phyloP scores from a whole-genome alignment of 2,888 invertebrate species.

The Cephalotes varians region DNA sequence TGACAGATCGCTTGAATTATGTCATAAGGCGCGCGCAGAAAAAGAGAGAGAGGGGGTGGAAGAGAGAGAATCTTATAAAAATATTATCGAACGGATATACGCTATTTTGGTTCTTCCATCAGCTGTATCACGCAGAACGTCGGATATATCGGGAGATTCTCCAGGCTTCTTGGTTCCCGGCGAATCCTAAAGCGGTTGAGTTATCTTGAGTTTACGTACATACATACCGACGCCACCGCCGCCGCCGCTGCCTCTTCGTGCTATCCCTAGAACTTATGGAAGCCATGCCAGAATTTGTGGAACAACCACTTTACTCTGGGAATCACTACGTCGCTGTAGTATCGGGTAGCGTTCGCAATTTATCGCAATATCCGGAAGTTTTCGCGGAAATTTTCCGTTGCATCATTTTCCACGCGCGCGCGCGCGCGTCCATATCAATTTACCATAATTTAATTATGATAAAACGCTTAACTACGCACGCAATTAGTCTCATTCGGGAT shows the following conservation, averaged over 20 bases:
- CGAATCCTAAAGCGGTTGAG: constrained; percentile 48
- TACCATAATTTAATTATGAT: constrained; percentile 44
- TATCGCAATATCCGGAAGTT: constrained; percentile 51
- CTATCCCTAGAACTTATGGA: constrained; percentile 49
- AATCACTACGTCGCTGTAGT: constrained; percentile 49
- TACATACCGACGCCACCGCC: background rate
- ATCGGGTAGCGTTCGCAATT: constrained; percentile 49
- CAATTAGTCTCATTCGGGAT: constrained; percentile 45
- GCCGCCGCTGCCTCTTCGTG: background rate
- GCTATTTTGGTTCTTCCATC: constrained; percentile 45
- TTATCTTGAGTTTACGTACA: constrained; percentile 51
- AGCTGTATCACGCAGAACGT: constrained; percentile 22
- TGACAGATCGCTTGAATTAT: constrained; percentile 24
- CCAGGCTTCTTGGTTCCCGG: constrained; percentile 29
- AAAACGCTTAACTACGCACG: constrained; percentile 39
- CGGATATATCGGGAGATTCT: constrained; percentile 24
- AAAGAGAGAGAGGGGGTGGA: background rate
- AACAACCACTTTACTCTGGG: constrained; percentile 51
- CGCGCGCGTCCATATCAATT: constrained; percentile 27
- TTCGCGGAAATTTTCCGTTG: constrained; percentile 34
- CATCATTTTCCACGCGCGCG: background rate
- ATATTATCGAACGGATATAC: constrained; percentile 53
- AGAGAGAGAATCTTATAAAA: constrained; percentile 38
- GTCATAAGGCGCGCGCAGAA: background rate
- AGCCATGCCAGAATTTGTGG: constrained; percentile 55